Base-by-base conservation (phyloP, 1,140 invertebrate species). In the Hermatobates lingyangjiaoensis region DNA sequence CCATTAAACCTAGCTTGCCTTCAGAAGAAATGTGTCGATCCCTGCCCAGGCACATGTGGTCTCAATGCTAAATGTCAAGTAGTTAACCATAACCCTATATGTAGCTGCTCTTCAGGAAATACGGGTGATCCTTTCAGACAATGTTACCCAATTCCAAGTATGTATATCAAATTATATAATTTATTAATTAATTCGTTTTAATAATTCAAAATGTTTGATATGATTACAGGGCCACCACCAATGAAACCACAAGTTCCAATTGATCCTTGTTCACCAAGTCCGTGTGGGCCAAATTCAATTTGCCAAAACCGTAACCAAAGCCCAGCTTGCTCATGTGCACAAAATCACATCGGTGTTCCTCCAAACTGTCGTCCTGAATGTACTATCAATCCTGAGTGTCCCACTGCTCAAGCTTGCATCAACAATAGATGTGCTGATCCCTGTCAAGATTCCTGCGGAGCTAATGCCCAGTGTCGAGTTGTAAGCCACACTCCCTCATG, bases 11-110 rank as follows among this genome's bases (percentile, higher is more conserved):
- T 75, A 61, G 75, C 81, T 26, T 88, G 84, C 60, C 72, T 81
- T 50, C 80, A 81, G 60, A 77, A 79, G 38, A 81, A 78, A 65
- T 87, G 83, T 58, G 67, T 68, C 48, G 77, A 86, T 67, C 82
- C 82, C 14, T 87, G 83, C 60, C 76, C 75, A 38, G 81, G 81
- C 40, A 77, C 81, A 51, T 88, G 85, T 63, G 83, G 83, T 2
- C 66, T 73, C 27, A 78, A 82, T 61, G 79, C 83, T 1, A 75
- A 84, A 56, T 89, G 86, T 61, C 69, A 71, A 46, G 76, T 85
- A 2, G 75, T 80, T 14, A 79, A 80, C 57, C 83, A 87, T 60
- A 74, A 81, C 40, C 81, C 83, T 2, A 74, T 77, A 3, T 87
- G 84, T 61, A 74, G 75, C 2, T 88, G 84, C 66, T 64, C 73